phyloP scores from a whole-genome alignment of 2,113 vertebrate species.

The Salvelinus namaycush region DNA sequence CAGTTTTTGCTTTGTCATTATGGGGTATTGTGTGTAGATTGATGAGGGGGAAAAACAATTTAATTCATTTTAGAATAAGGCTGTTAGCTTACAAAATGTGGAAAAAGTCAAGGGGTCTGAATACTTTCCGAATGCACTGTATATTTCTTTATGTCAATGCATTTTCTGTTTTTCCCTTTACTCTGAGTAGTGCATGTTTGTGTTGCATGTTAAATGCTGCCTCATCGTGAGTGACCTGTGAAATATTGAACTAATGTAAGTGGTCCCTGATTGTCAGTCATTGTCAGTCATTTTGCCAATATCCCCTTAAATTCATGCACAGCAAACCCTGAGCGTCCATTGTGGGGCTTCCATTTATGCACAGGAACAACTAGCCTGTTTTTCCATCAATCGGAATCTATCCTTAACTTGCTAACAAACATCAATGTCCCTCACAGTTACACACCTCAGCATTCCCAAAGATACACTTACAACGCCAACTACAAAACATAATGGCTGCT shows the following conservation, averaged over 20 bases:
- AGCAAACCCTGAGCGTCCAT: neutral
- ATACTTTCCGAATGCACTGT: no score
- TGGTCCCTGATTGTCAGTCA: no score
- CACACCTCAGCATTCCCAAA: constrained; percentile 8
- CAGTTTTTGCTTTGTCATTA: no score
- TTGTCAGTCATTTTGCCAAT: no score
- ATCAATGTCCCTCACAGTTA: constrained; percentile 15
- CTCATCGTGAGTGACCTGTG: neutral
- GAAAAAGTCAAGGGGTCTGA: no score
- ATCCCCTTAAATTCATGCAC: neutral
- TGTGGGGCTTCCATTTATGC: neutral
- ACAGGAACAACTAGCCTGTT: neutral
- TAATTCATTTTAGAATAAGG: no score
- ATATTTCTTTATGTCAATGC: neutral
- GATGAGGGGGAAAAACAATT: no score
- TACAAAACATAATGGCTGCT: constrained; percentile 9
- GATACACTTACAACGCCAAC: neutral
- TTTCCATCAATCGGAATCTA: constrained; percentile 13
- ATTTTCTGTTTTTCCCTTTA: neutral
- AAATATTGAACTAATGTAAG: neutral
- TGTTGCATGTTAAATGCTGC: neutral
- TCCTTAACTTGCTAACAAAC: constrained; percentile 28
- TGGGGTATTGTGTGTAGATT: no score
- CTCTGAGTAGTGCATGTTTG: neutral
- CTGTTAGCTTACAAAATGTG: no score